Evolutionary conservation across 2,888 invertebrate species (phyloP).

Genomic region (Pedicia rivosa): DNA sequence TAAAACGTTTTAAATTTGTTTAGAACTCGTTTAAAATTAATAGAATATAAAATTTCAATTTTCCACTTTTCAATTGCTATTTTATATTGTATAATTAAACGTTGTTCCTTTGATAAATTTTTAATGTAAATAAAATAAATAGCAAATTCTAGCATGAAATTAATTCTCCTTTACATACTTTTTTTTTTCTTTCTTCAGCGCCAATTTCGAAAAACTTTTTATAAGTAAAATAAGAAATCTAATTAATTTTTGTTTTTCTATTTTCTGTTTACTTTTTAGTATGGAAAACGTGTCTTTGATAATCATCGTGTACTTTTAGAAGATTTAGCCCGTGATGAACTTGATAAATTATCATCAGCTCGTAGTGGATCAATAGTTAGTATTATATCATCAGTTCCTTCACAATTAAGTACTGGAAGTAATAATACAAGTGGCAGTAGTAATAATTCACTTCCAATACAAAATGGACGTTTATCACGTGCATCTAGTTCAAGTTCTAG

Average conservation of each 20-base stretch:
- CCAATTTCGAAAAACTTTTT: too few relatives aligned
- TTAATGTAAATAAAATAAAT: too few relatives aligned
- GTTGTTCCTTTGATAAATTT: too few relatives aligned
- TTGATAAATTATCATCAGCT: constrained; percentile 65
- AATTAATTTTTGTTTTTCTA: not conserved
- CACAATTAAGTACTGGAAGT: constrained; percentile 23
- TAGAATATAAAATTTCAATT: too few relatives aligned
- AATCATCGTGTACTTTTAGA: constrained; percentile 74
- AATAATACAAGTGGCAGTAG: constrained; percentile 3
- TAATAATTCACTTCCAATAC: constrained; percentile 21
- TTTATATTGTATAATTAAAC: too few relatives aligned
- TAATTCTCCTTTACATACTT: too few relatives aligned
- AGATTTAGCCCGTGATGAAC: constrained; percentile 68
- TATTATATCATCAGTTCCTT: constrained; percentile 39
- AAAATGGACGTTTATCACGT: constrained; percentile 38
- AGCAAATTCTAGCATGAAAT: too few relatives aligned
- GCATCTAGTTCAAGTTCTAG: constrained; percentile 75
- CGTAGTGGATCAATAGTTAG: constrained; percentile 68
- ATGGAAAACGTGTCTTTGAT: constrained; percentile 68
- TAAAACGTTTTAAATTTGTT: too few relatives aligned
- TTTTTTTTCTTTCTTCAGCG: too few relatives aligned
- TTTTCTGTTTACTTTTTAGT: constrained; percentile 27
- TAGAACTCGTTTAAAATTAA: too few relatives aligned
- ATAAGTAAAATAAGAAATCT: not conserved
- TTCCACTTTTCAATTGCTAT: too few relatives aligned